phyloP scores from a whole-genome alignment of 1,140 invertebrate species.

The Heterodera carotae region DNA sequence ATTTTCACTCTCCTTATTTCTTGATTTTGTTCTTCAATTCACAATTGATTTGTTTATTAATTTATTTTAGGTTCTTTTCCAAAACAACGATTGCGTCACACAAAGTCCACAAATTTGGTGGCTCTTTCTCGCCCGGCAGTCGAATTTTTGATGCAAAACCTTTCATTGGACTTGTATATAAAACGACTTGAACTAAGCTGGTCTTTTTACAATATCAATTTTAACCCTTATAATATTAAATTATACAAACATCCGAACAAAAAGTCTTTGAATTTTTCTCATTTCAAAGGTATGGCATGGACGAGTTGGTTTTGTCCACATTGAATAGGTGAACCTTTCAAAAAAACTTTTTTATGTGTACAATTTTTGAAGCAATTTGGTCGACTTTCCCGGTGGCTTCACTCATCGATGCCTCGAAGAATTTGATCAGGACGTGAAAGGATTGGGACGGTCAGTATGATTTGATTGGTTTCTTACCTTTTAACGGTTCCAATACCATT shows the following conservation, averaged over 20 bases:
- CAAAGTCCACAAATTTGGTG: constrained; percentile 35
- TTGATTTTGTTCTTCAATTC: too few relatives aligned
- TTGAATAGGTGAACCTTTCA: too few relatives aligned
- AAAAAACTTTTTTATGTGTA: too few relatives aligned
- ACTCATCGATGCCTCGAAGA: not conserved
- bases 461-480: too few relatives aligned
- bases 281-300: constrained; percentile 13
- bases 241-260: not conserved
- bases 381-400: constrained; percentile 38
- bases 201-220: not conserved
- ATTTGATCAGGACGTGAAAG: too few relatives aligned
- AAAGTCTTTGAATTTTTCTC: too few relatives aligned
- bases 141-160: constrained; percentile 37
- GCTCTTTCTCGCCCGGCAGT: constrained; percentile 37
- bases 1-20: too few relatives aligned
- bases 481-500: too few relatives aligned
- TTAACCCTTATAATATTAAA: not conserved
- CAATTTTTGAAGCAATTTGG: constrained; percentile 42
- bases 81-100: constrained; percentile 28
- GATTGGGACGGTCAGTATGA: too few relatives aligned
- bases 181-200: constrained; percentile 30
- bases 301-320: constrained; percentile 37
- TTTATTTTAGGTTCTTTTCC: too few relatives aligned
- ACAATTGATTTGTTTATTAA: too few relatives aligned
- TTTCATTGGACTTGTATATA: constrained; percentile 30